A percentile compares a stretch with the other conserved stretches of the same genome.
Evolutionary conservation across 2,113 vertebrate genomes (phyloP).

Genomic region (Zootoca vivipara): DNA sequence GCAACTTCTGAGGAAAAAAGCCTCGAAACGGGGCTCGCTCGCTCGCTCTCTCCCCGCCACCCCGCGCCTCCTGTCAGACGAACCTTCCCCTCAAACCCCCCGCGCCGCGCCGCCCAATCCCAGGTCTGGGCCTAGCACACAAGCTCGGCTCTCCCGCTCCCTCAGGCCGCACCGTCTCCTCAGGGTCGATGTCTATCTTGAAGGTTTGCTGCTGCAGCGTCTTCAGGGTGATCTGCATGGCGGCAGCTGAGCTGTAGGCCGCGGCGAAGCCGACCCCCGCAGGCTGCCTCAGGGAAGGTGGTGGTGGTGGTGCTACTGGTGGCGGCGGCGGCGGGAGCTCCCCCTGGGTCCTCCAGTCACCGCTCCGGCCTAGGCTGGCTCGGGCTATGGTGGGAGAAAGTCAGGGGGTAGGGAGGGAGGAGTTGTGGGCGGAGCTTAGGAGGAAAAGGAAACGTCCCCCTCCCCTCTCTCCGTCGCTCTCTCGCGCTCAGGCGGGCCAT

Average conservation of each 20-base stretch:
- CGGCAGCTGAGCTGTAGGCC: slow-evolving; percentile 40
- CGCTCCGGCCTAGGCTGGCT: slow-evolving; percentile 3
- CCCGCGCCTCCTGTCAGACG: background rate
- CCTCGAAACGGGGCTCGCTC: background rate
- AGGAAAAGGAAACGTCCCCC: background rate
- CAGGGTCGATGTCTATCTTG: slow-evolving; percentile 89
- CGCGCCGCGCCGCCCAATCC: background rate
- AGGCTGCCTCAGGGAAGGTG: slow-evolving; percentile 1
- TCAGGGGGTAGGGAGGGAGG: background rate
- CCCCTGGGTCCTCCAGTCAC: background rate
- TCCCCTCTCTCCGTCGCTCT: background rate
- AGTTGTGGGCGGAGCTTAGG: background rate
- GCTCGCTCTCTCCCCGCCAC: background rate
- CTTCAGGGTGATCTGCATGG: slow-evolving; percentile 94
- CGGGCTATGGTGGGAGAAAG: background rate
- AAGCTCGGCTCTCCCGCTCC: background rate
- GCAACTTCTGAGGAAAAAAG: background rate
- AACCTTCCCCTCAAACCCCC: background rate
- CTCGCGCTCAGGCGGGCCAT: background rate
- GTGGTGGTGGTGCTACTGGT: background rate
- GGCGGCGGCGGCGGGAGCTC: background rate
- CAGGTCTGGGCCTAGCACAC: background rate
- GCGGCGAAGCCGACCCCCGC: background rate
- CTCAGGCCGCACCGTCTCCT: slow-evolving; percentile 82
- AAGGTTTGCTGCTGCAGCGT: slow-evolving; percentile 95